Percentiles rank a stretch among this genome's conserved stretches.
phyloP scores from a whole-genome alignment of 64 coral and sea anemone genomes.

The Montipora capricornis region DNA sequence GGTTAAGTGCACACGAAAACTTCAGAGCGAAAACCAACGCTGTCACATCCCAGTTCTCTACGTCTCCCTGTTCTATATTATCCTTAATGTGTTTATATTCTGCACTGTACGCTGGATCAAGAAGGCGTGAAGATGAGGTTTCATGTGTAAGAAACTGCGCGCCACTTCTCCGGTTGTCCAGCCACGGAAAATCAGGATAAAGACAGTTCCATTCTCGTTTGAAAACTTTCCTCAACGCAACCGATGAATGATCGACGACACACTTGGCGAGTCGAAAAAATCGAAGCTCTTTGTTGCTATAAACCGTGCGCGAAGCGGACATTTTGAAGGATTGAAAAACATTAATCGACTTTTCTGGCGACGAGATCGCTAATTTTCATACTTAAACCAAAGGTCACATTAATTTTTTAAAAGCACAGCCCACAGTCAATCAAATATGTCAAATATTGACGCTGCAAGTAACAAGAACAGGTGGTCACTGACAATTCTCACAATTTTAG shows the following conservation, averaged over 20 bases:
- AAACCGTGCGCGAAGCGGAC: neutral
- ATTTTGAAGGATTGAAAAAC: too few relatives aligned
- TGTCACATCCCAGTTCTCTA: conserved; percentile 61
- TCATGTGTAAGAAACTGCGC: conserved; percentile 20
- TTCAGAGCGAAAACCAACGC: conserved; percentile 38
- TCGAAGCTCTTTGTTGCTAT: conserved; percentile 43
- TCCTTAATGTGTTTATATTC: conserved; percentile 39
- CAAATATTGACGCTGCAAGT: neutral
- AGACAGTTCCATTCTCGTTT: conserved; percentile 53
- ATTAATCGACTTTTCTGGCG: too few relatives aligned
- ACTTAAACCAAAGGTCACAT: too few relatives aligned
- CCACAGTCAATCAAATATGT: neutral
- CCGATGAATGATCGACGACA: conserved; percentile 51
- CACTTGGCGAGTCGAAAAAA: conserved; percentile 55
- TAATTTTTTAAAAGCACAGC: too few relatives aligned
- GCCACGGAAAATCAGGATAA: conserved; percentile 32
- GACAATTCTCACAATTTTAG: too few relatives aligned
- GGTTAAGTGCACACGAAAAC: neutral
- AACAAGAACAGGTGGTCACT: too few relatives aligned
- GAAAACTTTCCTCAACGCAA: conserved; percentile 49
- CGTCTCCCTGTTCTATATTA: neutral
- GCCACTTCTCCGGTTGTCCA: conserved; percentile 10
- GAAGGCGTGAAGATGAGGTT: conserved; percentile 10
- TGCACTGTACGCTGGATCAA: conserved; percentile 13
- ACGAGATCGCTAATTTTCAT: too few relatives aligned